A percentile compares a stretch with the other conserved stretches of the same genome.
Evolutionary conservation across 1,140 invertebrate species (phyloP).

Genomic region (Bombus breviceps): DNA sequence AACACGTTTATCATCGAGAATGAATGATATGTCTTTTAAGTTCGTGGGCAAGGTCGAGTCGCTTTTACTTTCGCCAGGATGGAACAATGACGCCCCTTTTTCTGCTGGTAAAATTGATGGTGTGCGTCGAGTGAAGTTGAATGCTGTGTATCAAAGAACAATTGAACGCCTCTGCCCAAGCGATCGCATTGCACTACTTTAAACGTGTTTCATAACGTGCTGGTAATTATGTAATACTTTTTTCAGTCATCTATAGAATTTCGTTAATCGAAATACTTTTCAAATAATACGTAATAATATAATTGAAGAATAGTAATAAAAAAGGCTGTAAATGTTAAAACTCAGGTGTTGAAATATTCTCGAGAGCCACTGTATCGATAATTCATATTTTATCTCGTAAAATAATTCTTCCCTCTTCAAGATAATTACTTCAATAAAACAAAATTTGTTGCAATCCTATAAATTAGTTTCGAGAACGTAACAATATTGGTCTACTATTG

Average conservation of each 20-base stretch:
- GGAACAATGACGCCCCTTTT: background rate
- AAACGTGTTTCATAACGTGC: background rate
- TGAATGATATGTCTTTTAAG: background rate
- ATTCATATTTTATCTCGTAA: no score
- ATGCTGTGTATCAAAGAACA: background rate
- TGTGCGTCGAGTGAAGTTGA: background rate
- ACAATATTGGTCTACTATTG: no score
- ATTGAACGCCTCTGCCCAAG: background rate
- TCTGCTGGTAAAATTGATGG: background rate
- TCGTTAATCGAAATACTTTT: background rate
- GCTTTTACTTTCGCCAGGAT: conserved; percentile 14
- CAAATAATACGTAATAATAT: background rate
- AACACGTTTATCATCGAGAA: background rate
- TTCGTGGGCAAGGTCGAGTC: no score
- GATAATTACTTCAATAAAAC: no score
- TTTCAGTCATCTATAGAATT: background rate
- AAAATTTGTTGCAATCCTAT: no score
- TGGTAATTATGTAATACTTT: background rate
- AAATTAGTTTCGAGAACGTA: no score
- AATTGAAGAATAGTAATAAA: background rate
- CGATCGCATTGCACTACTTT: background rate
- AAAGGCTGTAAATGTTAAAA: no score
- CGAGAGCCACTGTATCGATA: no score
- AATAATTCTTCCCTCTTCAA: no score
- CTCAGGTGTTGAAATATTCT: no score